phyloP scores from a whole-genome alignment of 2,888 invertebrate genomes.

The Morpho deidamia region DNA sequence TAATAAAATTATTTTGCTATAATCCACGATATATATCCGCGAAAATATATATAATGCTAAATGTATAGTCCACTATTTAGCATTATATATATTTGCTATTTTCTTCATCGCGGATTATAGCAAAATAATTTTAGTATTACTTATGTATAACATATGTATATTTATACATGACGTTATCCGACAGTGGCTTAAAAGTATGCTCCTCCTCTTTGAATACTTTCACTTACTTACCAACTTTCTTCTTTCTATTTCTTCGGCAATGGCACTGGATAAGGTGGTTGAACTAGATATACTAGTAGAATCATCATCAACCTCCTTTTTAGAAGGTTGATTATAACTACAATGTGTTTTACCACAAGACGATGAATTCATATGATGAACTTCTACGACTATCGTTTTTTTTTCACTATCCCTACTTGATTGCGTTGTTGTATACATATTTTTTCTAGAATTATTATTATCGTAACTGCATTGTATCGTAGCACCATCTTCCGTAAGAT shows the following conservation, averaged over 20 bases:
- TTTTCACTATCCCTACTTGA: constrained; percentile 55
- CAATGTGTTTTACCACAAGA: constrained; percentile 52
- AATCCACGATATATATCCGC: no score
- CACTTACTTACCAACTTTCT: constrained; percentile 52
- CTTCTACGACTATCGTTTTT: constrained; percentile 87
- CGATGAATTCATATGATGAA: constrained; percentile 75
- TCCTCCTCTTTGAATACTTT: not conserved
- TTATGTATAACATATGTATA: no score
- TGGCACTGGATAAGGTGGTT: constrained; percentile 67
- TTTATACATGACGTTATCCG: no score
- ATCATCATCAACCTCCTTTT: constrained; percentile 47
- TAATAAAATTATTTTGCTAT: no score
- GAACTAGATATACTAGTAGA: constrained; percentile 58
- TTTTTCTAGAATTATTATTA: constrained; percentile 62
- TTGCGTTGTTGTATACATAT: constrained; percentile 51
- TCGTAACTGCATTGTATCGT: constrained; percentile 83
- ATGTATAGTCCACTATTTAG: no score
- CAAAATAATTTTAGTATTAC: no score
- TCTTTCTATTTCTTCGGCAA: constrained; percentile 68
- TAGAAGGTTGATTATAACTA: constrained; percentile 47
- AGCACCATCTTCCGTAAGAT: constrained; percentile 84
- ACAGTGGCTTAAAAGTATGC: no score
- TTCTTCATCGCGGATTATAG: no score
- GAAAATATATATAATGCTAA: no score
- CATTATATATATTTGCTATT: no score